Base-by-base conservation (phyloP, 2,797 vertebrate genomes). In the Enteromius unitaeniatus region DNA sequence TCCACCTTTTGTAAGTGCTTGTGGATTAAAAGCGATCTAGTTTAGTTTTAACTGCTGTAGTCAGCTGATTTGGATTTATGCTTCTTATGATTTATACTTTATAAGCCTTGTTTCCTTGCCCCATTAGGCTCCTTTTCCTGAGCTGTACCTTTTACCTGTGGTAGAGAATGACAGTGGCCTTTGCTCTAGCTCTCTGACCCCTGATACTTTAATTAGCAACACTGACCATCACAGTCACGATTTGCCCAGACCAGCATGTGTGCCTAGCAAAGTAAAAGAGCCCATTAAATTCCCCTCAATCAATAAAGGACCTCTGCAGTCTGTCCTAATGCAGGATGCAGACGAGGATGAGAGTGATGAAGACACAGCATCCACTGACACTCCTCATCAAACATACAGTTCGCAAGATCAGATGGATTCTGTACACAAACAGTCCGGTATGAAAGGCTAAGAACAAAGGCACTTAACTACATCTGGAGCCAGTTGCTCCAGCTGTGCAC, bases 91-190 rank as follows among this genome's bases (percentile, higher is more conserved):
- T 26, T 60, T 13, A 53, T 28, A 37, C 21, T 17, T 3, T 26
- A 45, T 60, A n/a, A n/a, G 34, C 69, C 15, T 78, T 83, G 28
- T 60, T 72, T 49, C 14, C 15, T 19, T 49, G 4, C 10, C 15
- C 17, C 15, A 70, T 88, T 93, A 99, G 97, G 96, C 97, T 80
- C 92, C 93, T 47, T 93, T 96, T 89, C 96, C 97, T 9, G 97
- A 99, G 91, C 94, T 99, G 0, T 99, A 98, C 92, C 93, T 99
- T 87, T 92, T 99, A 87, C 93, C 95, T 6, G 53, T 88, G 76
- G 88, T 88, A 86, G 93, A 95, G 76, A 90, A 89, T 51, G 91
- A 93, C 87, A 92, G 94, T 91, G 95, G 93, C 76, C 77, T 92
- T 88, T 94, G 92, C 91, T 95, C 93, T 17, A 91, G 90, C 68